Conservation (phyloP, 2,113 vertebrate species). For the Corydoras maculifer region DNA sequence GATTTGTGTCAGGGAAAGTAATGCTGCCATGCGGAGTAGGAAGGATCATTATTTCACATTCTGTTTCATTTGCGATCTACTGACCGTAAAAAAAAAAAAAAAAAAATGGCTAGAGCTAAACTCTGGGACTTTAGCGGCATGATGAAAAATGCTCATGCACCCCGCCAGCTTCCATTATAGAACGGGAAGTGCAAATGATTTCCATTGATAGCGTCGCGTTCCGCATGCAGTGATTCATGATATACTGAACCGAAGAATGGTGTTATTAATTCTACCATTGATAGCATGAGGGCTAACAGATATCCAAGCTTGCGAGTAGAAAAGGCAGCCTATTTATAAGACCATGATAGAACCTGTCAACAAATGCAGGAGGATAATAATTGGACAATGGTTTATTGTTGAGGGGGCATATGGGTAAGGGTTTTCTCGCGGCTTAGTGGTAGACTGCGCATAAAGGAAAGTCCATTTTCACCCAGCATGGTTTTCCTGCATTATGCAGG, state of each 20-base stretch:
- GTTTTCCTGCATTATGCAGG: background rate
- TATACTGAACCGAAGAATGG: constrained; percentile 38
- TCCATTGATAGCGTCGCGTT: constrained; percentile 41
- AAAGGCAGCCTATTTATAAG: constrained; percentile 45
- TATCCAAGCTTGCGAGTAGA: constrained; percentile 46
- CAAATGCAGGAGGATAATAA: constrained; percentile 39
- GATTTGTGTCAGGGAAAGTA: background rate
- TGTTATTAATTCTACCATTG: constrained; percentile 34
- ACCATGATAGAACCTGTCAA: constrained; percentile 42
- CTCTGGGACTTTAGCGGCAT: background rate
- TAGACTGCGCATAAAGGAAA: background rate
- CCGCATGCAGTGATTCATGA: constrained; percentile 45
- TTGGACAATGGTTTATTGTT: constrained; percentile 39
- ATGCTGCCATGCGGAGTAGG: background rate
- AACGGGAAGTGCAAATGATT: constrained; percentile 36
- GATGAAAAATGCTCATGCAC: constrained; percentile 3
- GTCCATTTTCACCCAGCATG: background rate
- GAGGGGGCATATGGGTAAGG: constrained; percentile 21
- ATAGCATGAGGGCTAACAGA: constrained; percentile 37
- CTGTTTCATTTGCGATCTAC: constrained; percentile 1
- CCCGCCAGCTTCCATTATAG: constrained; percentile 29
- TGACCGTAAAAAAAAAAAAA: background rate
- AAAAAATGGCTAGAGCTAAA: constrained; percentile 16
- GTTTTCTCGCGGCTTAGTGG: background rate
- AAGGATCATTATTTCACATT: constrained; percentile 14